A percentile compares a stretch with the other conserved stretches of the same genome.
Evolutionary conservation across 2,888 invertebrate species (phyloP).

Genomic region (Bugulina stolonifera): DNA sequence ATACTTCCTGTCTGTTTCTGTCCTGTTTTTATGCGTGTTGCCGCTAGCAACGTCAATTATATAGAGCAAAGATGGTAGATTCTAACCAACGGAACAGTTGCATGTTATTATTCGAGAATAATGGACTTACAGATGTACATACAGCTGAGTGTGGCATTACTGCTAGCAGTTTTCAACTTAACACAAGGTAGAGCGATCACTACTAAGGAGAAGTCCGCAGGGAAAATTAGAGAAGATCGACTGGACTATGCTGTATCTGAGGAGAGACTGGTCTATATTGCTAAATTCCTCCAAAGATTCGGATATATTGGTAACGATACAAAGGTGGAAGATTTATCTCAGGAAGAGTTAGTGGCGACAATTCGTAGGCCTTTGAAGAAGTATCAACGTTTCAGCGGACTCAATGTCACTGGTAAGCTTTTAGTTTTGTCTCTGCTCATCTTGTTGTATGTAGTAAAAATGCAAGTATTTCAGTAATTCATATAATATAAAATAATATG

Average conservation of each 20-base stretch:
- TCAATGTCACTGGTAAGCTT: conserved; percentile 12
- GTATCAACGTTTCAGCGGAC: neutral
- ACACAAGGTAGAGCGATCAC: neutral
- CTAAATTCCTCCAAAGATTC: conserved; percentile 2
- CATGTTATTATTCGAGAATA: too few species aligned
- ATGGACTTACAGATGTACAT: too few species aligned
- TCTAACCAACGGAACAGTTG: too few species aligned
- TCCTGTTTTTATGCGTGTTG: too few species aligned
- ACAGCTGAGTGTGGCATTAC: too few species aligned
- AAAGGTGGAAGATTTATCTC: neutral
- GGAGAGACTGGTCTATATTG: neutral
- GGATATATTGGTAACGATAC: conserved; percentile 1
- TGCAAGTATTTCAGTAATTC: too few species aligned
- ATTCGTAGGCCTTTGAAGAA: neutral
- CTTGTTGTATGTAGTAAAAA: too few species aligned
- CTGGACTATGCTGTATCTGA: conserved; percentile 9
- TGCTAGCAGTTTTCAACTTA: neutral
- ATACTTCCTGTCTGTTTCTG: too few species aligned
- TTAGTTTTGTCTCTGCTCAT: too few species aligned
- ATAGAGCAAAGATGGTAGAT: too few species aligned
- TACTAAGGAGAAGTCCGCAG: neutral
- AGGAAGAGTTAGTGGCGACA: neutral
- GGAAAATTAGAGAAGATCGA: neutral
- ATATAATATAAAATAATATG: too few species aligned
- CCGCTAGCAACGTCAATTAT: too few species aligned